phyloP scores from a whole-genome alignment of 2,113 vertebrate genomes.

The Ctenodactylus gundi region DNA sequence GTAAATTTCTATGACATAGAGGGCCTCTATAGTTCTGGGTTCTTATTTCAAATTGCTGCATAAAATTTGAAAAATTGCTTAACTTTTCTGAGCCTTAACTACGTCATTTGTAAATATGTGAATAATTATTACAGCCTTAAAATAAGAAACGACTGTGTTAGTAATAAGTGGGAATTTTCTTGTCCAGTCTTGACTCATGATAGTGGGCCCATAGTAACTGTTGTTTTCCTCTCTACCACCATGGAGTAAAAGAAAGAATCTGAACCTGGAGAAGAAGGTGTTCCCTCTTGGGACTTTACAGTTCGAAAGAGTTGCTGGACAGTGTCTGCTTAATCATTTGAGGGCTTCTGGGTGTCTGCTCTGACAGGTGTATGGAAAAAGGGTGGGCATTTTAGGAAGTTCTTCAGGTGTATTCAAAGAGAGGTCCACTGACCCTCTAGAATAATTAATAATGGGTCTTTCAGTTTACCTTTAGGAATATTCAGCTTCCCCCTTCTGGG shows the following conservation, averaged over 20 bases:
- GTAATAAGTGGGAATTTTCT: not conserved
- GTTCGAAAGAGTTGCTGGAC: no score
- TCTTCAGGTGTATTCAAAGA: not conserved
- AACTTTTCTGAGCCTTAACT: not conserved
- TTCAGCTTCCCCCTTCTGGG: not conserved
- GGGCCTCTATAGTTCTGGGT: not conserved
- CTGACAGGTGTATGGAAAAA: not conserved
- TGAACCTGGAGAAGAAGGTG: not conserved
- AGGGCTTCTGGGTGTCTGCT: not conserved
- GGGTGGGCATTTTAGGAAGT: not conserved
- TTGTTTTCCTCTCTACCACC: not conserved
- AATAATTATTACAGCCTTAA: not conserved
- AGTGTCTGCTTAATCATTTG: not conserved
- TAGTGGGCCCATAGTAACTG: not conserved
- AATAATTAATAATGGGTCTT: not conserved
- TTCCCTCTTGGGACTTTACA: not conserved
- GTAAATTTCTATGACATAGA: not conserved
- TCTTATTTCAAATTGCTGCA: not conserved
- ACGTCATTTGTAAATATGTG: not conserved
- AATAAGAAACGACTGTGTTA: not conserved
- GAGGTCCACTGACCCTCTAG: not conserved
- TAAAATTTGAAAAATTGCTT: not conserved
- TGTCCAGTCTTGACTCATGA: not conserved
- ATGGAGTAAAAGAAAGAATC: not conserved
- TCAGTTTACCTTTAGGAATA: not conserved